These are phyloP conservation scores for Myotis lucifugus DNA, from an alignment of 2,113 vertebrate species.

Conservation along the genomic window DNA sequence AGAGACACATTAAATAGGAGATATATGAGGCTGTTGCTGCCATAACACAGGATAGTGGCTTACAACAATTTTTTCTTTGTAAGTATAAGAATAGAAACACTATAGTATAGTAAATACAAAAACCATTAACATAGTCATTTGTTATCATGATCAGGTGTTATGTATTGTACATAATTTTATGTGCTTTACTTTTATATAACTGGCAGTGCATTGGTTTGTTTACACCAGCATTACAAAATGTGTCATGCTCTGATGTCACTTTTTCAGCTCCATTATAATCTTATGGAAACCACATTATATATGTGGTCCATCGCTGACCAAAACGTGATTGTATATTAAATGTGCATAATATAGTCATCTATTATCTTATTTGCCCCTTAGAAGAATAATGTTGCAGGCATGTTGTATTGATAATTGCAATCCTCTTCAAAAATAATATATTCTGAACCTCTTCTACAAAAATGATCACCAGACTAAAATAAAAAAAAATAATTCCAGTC, in stretches of 20 bases:
- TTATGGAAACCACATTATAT: neutral
- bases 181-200: neutral
- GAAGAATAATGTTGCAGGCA: constrained; percentile 57
- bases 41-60: neutral
- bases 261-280: neutral
- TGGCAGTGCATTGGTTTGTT: neutral
- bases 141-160: neutral
- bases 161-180: neutral
- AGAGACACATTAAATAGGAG: neutral
- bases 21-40: neutral
- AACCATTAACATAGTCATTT: neutral
- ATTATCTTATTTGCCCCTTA: neutral
- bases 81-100: neutral
- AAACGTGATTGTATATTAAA: neutral
- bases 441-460: constrained; percentile 76
- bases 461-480: constrained; percentile 67
- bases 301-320: no score
- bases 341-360: neutral
- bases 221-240: neutral
- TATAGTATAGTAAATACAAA: neutral
- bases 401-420: constrained; percentile 77
- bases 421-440: constrained; percentile 76
- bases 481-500: constrained; percentile 66
- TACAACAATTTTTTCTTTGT: neutral
- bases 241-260: no score